Evolutionary conservation across 2,113 vertebrate species (phyloP).

Genomic region (Dromas ardeola): DNA sequence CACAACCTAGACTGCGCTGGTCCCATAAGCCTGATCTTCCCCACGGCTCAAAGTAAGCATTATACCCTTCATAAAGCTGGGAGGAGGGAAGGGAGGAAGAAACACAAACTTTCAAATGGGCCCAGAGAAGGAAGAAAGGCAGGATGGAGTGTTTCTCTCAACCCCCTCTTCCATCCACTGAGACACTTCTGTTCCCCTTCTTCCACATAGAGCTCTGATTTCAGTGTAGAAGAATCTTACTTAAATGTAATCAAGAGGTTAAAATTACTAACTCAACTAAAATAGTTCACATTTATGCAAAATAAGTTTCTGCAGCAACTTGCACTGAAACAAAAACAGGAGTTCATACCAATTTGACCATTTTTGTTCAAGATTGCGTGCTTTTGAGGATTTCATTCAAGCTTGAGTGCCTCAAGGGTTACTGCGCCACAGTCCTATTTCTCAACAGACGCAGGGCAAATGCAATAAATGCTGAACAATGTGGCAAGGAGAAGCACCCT

Average conservation of each 20-base stretch:
- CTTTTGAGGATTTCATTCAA: not conserved
- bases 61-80: not conserved
- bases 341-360: not conserved
- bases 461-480: conserved; percentile 5
- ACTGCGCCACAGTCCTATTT: not conserved
- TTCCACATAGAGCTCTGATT: accelerated
- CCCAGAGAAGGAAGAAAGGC: not conserved
- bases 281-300: not conserved
- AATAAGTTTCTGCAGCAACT: not conserved
- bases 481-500: not conserved
- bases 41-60: not conserved
- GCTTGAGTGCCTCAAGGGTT: not conserved
- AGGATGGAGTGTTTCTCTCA: not conserved
- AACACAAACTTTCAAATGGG: not conserved
- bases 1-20: not conserved
- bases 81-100: not conserved
- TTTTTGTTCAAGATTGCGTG: not conserved
- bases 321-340: not conserved
- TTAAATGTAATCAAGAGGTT: not conserved
- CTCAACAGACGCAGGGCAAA: not conserved
- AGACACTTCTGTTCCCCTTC: not conserved
- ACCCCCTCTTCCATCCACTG: not conserved
- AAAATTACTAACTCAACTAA: not conserved
- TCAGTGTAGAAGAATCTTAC: not conserved
- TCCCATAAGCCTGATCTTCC: not conserved